Evolutionary conservation across 2,888 invertebrate genomes (phyloP).

Genomic region (Dryococelus australis): DNA sequence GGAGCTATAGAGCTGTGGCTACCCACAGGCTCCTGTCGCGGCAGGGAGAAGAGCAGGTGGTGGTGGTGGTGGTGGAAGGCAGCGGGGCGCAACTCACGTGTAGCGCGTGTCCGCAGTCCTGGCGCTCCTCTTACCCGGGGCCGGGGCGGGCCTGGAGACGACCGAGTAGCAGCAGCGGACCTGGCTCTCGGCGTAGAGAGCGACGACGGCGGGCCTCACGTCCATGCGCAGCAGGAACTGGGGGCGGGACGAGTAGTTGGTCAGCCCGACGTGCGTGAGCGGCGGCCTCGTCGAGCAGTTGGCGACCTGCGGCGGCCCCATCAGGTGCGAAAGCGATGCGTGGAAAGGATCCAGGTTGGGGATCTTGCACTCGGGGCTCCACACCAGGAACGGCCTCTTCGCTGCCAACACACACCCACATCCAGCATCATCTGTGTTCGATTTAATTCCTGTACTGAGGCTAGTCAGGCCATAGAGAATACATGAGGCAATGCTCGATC

Average conservation of each 20-base stretch:
- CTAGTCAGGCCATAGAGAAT: too few relatives aligned
- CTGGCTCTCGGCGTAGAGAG: not conserved
- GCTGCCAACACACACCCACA: constrained; percentile 3
- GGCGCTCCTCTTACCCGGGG: not conserved
- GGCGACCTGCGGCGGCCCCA: constrained; percentile 23
- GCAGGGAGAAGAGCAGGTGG: too few relatives aligned
- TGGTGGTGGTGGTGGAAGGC: too few relatives aligned
- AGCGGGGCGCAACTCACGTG: not conserved
- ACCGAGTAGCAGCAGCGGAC: constrained; percentile 32
- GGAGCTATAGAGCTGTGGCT: too few relatives aligned
- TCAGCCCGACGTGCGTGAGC: constrained; percentile 2
- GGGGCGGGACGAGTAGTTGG: not conserved
- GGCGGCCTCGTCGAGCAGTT: constrained; percentile 29
- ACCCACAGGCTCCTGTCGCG: too few relatives aligned
- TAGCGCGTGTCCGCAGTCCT: constrained; percentile 24
- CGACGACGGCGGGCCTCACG: not conserved
- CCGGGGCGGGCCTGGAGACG: constrained; percentile 19
- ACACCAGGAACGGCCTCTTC: constrained; percentile 30
- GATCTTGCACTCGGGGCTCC: constrained; percentile 41
- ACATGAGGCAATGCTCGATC: too few relatives aligned
- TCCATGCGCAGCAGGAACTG: not conserved
- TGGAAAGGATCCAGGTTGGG: constrained; percentile 43
- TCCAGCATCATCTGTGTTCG: too few relatives aligned
- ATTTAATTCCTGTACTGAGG: too few relatives aligned
- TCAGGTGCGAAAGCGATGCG: constrained; percentile 33